Evolutionary conservation across 2,888 invertebrate species (phyloP), one percentile per base, ranked within the genome.

Genomic region (Ceramica pisi): DNA sequence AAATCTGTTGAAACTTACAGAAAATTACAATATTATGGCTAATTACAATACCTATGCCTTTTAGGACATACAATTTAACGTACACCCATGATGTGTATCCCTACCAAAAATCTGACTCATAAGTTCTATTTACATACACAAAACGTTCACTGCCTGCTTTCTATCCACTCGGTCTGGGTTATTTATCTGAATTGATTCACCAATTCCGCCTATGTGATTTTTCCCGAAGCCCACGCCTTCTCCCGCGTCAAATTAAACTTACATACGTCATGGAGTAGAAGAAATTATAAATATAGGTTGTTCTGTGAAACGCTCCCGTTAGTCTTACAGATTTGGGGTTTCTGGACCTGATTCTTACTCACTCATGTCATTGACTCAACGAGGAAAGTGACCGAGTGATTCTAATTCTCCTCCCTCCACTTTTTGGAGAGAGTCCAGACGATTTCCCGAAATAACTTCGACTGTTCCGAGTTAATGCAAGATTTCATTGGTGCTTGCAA

Each of bases 341-440:
- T 81, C 75, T 83, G 70, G 72, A 83, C 78, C 78, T 83, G 75
- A 70, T 69, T 78, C 78, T 84, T 84, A 89, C 87, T 90, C 90
- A 90, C 89, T 86, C 87, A 84, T 92, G 93, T 93, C 93, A 94
- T 94, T 95, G 95, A 95, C 92, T 94, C 94, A 94, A 89, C 87
- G 91, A 87, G 91, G 90, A 94, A 94, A 94, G 93, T 94, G 95
- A 93, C 93, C 92, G 94, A 92, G 88, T 92, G 90, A 84, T 90
- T 92, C 90, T 90, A 92, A 92, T 92, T 92, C 90, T 88, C 88
- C 88, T 83, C 88, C 89, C 86, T 88, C 74, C 67, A 78, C 83
- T 89, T 92, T 93, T 95, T 96, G 95, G 95, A 95, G 92, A 90
- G 89, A 90, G 92, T 96, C 95, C 95, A 96, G 95, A 90, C 91